Percentiles rank a stretch among this genome's conserved stretches.
Evolutionary conservation across 2,888 invertebrate genomes (phyloP).

Genomic region (Spisula subtruncata): DNA sequence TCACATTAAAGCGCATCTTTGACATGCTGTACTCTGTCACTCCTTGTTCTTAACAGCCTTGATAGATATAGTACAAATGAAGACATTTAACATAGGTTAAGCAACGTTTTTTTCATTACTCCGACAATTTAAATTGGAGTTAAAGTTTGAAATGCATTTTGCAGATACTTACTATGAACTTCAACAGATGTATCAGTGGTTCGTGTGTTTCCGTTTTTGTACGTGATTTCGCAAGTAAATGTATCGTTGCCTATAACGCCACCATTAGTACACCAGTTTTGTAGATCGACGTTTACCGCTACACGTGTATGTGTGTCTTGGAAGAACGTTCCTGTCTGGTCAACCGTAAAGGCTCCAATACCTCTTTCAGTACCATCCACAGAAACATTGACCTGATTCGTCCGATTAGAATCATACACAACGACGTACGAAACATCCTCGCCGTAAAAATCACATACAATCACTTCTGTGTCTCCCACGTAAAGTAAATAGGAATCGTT

Average conservation of each 20-base stretch:
- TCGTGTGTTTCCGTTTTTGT: not conserved
- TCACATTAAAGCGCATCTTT: too few species aligned
- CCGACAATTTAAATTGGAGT: too few species aligned
- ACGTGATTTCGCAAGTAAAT: not conserved
- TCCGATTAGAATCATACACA: not conserved
- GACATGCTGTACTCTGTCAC: too few species aligned
- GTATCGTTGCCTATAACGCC: not conserved
- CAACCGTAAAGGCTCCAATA: not conserved
- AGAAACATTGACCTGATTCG: not conserved
- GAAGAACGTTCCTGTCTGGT: not conserved
- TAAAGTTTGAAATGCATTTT: too few species aligned
- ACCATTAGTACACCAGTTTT: not conserved
- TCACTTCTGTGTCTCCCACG: not conserved
- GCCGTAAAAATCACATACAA: slow-evolving; percentile 20
- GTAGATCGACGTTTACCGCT: not conserved
- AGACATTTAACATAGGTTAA: too few species aligned
- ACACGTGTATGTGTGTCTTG: not conserved
- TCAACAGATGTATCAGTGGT: not conserved
- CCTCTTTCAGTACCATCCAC: not conserved
- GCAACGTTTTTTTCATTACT: too few species aligned
- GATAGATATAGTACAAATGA: too few species aligned
- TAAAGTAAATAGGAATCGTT: not conserved
- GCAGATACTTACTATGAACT: not conserved
- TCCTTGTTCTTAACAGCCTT: too few species aligned
- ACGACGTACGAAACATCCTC: not conserved